Conservation (phyloP, 2,797 vertebrate species). For the Cossypha niveicapilla region DNA sequence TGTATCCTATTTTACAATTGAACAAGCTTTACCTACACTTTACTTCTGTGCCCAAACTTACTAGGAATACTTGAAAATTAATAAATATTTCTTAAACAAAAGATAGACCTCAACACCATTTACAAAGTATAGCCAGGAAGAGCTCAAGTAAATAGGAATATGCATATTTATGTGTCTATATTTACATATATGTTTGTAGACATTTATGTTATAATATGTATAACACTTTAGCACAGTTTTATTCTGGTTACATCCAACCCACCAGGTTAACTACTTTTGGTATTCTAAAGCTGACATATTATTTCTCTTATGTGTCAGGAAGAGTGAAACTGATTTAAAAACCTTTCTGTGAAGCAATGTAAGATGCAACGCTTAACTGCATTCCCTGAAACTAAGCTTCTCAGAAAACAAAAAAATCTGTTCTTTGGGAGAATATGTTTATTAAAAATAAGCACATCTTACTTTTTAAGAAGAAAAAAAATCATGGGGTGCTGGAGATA, state of each 20-base stretch:
- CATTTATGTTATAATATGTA: neutral
- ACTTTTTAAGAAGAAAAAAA: neutral
- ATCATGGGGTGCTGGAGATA: neutral
- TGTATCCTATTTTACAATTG: neutral
- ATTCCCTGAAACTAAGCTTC: neutral
- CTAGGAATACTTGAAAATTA: neutral
- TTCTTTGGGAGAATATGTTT: neutral
- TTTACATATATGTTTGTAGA: neutral
- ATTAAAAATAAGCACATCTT: neutral
- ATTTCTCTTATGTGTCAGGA: neutral
- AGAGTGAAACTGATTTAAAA: neutral
- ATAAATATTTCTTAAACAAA: neutral
- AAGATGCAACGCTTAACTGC: neutral
- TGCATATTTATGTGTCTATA: neutral
- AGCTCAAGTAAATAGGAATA: neutral
- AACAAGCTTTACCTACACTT: neutral
- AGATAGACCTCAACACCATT: fast-evolving
- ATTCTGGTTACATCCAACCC: neutral
- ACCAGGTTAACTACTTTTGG: neutral
- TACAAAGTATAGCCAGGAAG: neutral
- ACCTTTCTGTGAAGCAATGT: neutral
- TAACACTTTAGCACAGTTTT: neutral
- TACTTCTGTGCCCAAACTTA: neutral
- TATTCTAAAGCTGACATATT: neutral
- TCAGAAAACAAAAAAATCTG: neutral